Base-by-base conservation (phyloP, 2,888 invertebrate genomes). In the Chironomus riparius region DNA sequence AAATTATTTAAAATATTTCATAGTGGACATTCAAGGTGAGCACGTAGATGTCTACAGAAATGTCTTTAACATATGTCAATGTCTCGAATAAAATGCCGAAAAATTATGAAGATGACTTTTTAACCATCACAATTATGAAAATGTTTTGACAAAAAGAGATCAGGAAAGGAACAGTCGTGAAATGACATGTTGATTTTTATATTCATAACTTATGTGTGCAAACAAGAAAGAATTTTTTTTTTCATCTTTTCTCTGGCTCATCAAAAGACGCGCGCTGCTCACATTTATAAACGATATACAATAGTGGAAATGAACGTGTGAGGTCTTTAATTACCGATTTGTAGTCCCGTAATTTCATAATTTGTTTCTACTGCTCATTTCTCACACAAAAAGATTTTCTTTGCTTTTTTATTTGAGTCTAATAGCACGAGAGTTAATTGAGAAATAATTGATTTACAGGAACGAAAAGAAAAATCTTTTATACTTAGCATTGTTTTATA, bases 261-360 rank as follows among this genome's bases (percentile, higher is more conserved):
- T 38, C 38, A 38, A 38, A 38, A 38, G 38, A 38, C 38, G 38
- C 38, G 38, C 38, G 38, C 38, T 38, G 38, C 38, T 38, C 38
- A 38, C 38, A 38, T 38, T 38, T 38, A 38, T 38, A 38, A 38
- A 38, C 38, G 38, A 38, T 38, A 38, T 38, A 38, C 38, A 38
- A 38, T 38, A 38, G 38, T 38, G 56, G 15, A 7, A 18, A 65
- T 22, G n/a, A 6, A 18, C 47, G 68, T 74, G 74, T 74, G 74
- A 74, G 74, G 74, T 74, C 74, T 74, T 68, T 65, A 74, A 74
- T 74, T 74, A 47, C 74, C 72, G 62, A 38, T 74, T 74, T 65
- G 38, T 72, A 47, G 65, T 24, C 56, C 56, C 65, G 65, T 65
- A 68, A 28, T 68, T 68, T 47, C 28, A 68, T 68, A 68, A 38